Conservation (phyloP, 2,888 invertebrate species). For the Oscheius sp. region DNA sequence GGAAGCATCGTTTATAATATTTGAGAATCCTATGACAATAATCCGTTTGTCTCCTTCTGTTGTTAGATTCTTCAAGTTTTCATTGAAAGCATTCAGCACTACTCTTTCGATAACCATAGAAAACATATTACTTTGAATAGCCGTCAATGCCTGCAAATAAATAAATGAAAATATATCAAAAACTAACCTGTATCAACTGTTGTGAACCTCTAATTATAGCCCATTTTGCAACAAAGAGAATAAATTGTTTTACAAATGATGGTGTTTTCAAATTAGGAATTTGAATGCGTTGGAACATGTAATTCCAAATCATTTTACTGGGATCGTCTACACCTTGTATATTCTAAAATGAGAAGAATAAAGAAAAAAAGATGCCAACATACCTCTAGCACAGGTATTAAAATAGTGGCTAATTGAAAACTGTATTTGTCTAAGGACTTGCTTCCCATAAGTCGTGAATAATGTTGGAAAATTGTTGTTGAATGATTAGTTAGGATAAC, state of each 20-base stretch:
- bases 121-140: slow-evolving; percentile 83
- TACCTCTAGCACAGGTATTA: slow-evolving; percentile 77
- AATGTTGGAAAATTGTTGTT: slow-evolving; percentile 28
- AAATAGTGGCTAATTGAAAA: slow-evolving; percentile 87
- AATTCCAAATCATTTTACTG: slow-evolving; percentile 46
- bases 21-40: slow-evolving; percentile 88
- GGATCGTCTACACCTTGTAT: slow-evolving; percentile 38
- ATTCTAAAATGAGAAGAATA: slow-evolving; percentile 17
- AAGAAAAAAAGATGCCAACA: background rate
- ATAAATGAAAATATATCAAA: slow-evolving; percentile 3
- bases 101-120: slow-evolving; percentile 90
- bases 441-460: slow-evolving; percentile 85
- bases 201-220: slow-evolving; percentile 85
- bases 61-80: slow-evolving; percentile 83
- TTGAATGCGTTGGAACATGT: slow-evolving; percentile 78
- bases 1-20: slow-evolving; percentile 75
- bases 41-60: slow-evolving; percentile 88
- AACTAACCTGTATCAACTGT: slow-evolving; percentile 82
- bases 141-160: slow-evolving; percentile 49
- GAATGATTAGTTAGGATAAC: slow-evolving; percentile 21
- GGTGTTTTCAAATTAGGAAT: slow-evolving; percentile 86
- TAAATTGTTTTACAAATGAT: slow-evolving; percentile 88
- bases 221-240: slow-evolving; percentile 90
- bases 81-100: slow-evolving; percentile 42
- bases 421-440: slow-evolving; percentile 96